Conservation (phyloP, 2,888 invertebrate genomes). For the Drosophila pseudotalamancana region DNA sequence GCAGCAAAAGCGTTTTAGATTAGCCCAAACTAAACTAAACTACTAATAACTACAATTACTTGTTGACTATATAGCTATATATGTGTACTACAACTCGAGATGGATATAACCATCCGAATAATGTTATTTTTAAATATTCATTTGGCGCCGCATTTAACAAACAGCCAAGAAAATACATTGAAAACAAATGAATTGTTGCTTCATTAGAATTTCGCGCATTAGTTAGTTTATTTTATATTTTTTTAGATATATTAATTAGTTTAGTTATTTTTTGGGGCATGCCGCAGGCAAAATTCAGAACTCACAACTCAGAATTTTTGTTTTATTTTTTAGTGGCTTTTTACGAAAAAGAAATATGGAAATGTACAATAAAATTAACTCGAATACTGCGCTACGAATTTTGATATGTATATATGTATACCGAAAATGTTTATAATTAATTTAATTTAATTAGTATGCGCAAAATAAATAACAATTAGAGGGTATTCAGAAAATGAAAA, state of each 20-base stretch:
- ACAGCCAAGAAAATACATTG: conserved; percentile 58
- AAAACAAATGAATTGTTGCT: conserved; percentile 24
- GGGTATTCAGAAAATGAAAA: not conserved
- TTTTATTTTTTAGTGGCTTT: conserved; percentile 34
- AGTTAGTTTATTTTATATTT: conserved; percentile 10
- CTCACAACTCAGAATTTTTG: conserved; percentile 56
- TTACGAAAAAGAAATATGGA: conserved; percentile 23
- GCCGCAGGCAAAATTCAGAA: conserved; percentile 71
- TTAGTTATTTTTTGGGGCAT: conserved; percentile 39
- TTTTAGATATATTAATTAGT: conserved; percentile 1
- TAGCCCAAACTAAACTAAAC: conserved; percentile 41
- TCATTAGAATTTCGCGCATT: conserved; percentile 15
- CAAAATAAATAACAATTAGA: conserved; percentile 31
- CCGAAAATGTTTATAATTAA: conserved; percentile 11
- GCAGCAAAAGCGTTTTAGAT: conserved; percentile 62
- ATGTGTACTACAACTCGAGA: conserved; percentile 46
- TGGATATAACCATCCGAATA: conserved; percentile 16
- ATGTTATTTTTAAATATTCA: conserved; percentile 25
- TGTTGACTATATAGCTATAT: conserved; percentile 15
- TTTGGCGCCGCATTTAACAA: conserved; percentile 39
- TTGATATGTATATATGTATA: conserved; percentile 11
- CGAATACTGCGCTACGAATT: conserved; percentile 10
- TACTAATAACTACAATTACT: conserved; percentile 46
- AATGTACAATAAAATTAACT: conserved; percentile 31
- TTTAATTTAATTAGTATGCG: conserved; percentile 27